Evolutionary conservation across 2,113 vertebrate species (phyloP), one percentile per base, ranked within the genome.

Genomic region (Pomatorhinus ruficollis): DNA sequence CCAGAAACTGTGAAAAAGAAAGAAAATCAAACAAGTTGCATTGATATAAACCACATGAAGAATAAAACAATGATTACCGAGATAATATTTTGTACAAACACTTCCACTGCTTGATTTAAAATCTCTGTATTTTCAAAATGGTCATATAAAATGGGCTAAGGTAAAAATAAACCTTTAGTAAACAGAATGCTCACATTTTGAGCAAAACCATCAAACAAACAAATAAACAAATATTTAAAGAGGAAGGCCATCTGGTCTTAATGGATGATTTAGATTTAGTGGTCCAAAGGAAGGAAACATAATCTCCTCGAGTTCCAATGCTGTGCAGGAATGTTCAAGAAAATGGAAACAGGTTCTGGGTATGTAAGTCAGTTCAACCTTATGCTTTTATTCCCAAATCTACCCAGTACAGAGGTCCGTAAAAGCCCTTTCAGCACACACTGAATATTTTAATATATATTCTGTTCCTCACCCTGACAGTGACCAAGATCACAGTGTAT

Each of bases 1-100:
- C 99, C 96, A 99, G 97, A 96, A 99, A 99, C 99, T 99, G 95
- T 44, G 76, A 86, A 85, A 83, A 93, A 85, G 70, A 95, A 93
- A 95, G 74, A 60, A 54, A 78, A 92, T 44, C 21, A 76, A 68
- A 54, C 25, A 90, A 44, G 72, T 10, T 84, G 12, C 69, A 90
- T 79, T 50, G 74, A 33, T 60, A 81, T 72, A 95, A 95, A 63
- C 11, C 5, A 63, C 45, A 75, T n/a, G 23, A 70, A 80, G 35
- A 59, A 71, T 56, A 87, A 94, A 87, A 88, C 20, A 45, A 80
- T 72, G 42, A 80, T 31, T 28, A 65, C 4, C 47, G 89, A 69
- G 40, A 56, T 44, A 83, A 22, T 9, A 59, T 69, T 87, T 70
- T 66, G 87, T 56, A 16, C 6, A 31, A 56, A 80, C 52, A 22